Percentiles rank a stretch among this genome's conserved stretches.
phyloP scores from a whole-genome alignment of 2,888 invertebrate species.

The Polyommatus icarus region DNA sequence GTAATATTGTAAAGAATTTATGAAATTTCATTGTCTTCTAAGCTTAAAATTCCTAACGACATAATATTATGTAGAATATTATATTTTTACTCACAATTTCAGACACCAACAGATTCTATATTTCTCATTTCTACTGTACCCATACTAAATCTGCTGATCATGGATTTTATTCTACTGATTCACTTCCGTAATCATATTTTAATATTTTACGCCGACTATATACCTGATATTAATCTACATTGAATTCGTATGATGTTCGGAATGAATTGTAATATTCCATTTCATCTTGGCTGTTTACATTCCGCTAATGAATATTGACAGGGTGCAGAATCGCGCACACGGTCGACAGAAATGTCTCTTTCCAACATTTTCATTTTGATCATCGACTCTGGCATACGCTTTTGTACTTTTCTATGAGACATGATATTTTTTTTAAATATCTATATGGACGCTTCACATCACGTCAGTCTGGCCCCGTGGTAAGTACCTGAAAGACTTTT shows the following conservation, averaged over 20 bases:
- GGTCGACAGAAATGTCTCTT: not conserved
- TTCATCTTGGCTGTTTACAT: constrained; percentile 44
- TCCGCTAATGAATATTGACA: constrained; percentile 60
- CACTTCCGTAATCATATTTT: not conserved
- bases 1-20: too few relatives aligned
- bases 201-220: not conserved
- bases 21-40: too few relatives aligned
- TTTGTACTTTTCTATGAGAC: too few relatives aligned
- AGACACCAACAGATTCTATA: too few relatives aligned
- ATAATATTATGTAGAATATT: too few relatives aligned
- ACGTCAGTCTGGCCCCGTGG: too few relatives aligned
- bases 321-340: not conserved
- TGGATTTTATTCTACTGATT: not conserved
- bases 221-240: not conserved
- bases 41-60: too few relatives aligned
- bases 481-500: too few relatives aligned
- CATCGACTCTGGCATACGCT: not conserved
- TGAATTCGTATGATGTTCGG: not conserved
- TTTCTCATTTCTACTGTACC: too few relatives aligned
- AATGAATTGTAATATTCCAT: constrained; percentile 22
- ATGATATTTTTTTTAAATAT: too few relatives aligned
- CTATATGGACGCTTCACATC: too few relatives aligned
- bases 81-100: too few relatives aligned
- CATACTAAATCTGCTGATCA: not conserved
- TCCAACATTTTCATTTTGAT: not conserved